Evolutionary conservation across 2,888 invertebrate species (phyloP).

Genomic region (Dysmachus trigonus): DNA sequence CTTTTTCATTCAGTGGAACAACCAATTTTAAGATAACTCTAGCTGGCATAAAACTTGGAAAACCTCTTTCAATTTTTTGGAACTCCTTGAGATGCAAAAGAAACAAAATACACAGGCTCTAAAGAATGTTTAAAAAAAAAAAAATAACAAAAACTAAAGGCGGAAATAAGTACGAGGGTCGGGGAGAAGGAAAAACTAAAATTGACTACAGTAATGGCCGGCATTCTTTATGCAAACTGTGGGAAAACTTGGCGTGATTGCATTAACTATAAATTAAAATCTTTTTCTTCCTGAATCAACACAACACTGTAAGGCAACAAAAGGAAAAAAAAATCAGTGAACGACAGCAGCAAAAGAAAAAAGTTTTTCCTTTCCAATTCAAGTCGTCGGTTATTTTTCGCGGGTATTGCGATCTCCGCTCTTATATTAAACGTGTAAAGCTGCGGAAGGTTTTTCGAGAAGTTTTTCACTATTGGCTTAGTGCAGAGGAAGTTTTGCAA

Average conservation of each 20-base stretch:
- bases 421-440: background rate
- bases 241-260: background rate
- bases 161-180: background rate
- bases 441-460: background rate
- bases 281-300: background rate
- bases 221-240: background rate
- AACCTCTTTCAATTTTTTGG: background rate
- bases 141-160: background rate
- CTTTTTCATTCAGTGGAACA: background rate
- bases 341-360: background rate
- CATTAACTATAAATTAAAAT: conserved; percentile 5
- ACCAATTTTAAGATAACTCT: background rate
- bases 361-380: background rate
- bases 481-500: background rate
- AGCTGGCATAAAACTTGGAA: background rate
- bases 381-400: background rate
- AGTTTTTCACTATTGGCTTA: background rate
- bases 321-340: background rate
- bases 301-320: background rate
- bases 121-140: background rate
- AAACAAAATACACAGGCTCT: background rate
- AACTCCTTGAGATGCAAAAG: background rate
- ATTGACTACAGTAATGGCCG: background rate
- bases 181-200: background rate
- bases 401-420: background rate